Evolutionary conservation across 2,888 invertebrate genomes (phyloP), one percentile per base, ranked within the genome.

Genomic region (Brenthis daphne): DNA sequence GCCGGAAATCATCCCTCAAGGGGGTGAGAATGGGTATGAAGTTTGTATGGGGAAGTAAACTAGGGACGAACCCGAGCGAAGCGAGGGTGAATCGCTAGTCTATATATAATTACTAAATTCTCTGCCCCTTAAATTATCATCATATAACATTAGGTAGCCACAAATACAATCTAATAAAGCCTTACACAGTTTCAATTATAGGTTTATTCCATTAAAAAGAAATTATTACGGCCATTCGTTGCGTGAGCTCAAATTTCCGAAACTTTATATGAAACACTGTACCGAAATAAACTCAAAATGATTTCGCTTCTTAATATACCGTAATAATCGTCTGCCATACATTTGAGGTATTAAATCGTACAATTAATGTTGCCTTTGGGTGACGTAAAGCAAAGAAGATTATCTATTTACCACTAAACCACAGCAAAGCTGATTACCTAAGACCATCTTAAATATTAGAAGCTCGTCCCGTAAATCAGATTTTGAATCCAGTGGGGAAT

Each of bases 361-460:
- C 72, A 72, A 60, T 72, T 70, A 73, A 74, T 64, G 71, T 74
- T 72, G 70, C 74, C 74, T 73, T 60, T 70, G 71, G 73, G 74
- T 68, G 68, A 74, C 68, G 72, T 75, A 70, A 70, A 73, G 68
- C 71, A 72, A 72, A 73, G 70, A 70, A 72, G 73, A 74, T 74
- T 74, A 74, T 74, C 71, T 74, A 74, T 74, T 73, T 74, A 74
- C 73, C 68, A 73, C 69, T 66, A 72, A 73, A 70, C 74, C 72
- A 70, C 72, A 71, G 65, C 69, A 71, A 79, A 79, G 77, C 79
- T 79, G 78, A 79, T 81, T 79, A 80, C 50, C 75, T 72, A 74
- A 72, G 77, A 77, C 76, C 77, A 75, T 74, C 77, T 78, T 79
- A 79, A 80, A 81, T 79, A 80, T 80, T 79, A 79, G 78, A 77